phyloP scores from a whole-genome alignment of 2,888 invertebrate species.

The Salpingus planirostris region DNA sequence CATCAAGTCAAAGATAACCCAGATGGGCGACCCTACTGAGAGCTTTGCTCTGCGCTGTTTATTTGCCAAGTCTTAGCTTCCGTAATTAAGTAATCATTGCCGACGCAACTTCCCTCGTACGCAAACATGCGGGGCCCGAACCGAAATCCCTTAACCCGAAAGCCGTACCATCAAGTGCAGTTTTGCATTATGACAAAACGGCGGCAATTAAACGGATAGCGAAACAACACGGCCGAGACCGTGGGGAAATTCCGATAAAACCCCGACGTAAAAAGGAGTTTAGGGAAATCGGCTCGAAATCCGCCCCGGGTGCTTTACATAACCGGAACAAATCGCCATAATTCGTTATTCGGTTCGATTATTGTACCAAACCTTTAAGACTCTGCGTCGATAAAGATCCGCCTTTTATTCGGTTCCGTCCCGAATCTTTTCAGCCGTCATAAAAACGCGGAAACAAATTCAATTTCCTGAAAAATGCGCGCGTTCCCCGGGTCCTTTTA shows the following conservation, averaged over 20 bases:
- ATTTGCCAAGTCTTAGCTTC: background rate
- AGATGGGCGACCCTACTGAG: background rate
- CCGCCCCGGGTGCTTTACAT: background rate
- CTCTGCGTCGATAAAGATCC: slow-evolving; percentile 5
- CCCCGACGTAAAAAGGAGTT: too few relatives aligned
- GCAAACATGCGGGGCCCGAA: too few relatives aligned
- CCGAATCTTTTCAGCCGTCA: slow-evolving; percentile 5
- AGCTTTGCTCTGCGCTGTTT: background rate
- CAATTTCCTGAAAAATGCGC: slow-evolving; percentile 10
- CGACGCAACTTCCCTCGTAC: too few relatives aligned
- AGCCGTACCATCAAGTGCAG: too few relatives aligned
- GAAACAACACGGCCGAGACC: too few relatives aligned
- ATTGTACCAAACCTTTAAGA: too few relatives aligned
- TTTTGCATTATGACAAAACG: too few relatives aligned
- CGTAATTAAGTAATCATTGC: background rate
- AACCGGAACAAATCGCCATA: slow-evolving; percentile 3
- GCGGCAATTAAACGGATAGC: too few relatives aligned
- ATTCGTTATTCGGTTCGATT: slow-evolving; percentile 5
- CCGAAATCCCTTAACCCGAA: too few relatives aligned
- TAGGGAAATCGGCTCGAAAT: too few relatives aligned
- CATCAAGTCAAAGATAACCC: slow-evolving; percentile 13
- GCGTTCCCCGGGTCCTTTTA: slow-evolving; percentile 3
- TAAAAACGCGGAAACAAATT: slow-evolving; percentile 16
- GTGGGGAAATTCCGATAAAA: too few relatives aligned
- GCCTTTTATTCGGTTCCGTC: background rate